Conservation (phyloP, 1,140 invertebrate genomes). For the Dendrolimus punctatus region DNA sequence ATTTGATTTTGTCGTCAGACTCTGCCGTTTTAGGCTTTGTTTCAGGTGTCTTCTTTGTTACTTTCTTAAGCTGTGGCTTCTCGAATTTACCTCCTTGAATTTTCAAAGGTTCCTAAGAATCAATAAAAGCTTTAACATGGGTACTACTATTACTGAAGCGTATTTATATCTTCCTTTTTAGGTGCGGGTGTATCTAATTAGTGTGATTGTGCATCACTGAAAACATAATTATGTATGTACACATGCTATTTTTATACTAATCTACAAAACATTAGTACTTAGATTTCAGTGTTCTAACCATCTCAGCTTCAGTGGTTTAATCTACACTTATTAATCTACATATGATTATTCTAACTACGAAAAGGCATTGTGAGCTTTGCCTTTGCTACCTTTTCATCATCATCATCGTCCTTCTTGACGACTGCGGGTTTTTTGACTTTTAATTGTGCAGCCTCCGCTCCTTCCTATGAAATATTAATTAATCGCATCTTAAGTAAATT, state of each 20-base stretch:
- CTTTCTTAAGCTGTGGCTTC: conserved; percentile 63
- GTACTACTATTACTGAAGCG: conserved; percentile 31
- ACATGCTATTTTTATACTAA: conserved; percentile 19
- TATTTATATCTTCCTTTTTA: conserved; percentile 13
- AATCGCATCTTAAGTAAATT: conserved; percentile 9
- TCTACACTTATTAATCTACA: conserved; percentile 2
- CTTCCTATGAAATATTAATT: conserved; percentile 41
- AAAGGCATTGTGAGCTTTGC: conserved; percentile 11
- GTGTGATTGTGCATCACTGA: conserved; percentile 35
- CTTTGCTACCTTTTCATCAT: conserved; percentile 47
- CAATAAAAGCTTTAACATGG: conserved; percentile 43
- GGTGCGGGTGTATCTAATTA: conserved; percentile 38
- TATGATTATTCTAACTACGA: conserved; percentile 13
- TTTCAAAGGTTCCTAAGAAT: conserved; percentile 56
- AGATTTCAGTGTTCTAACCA: conserved; percentile 14
- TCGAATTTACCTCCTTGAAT: conserved; percentile 65
- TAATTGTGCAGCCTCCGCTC: conserved; percentile 53
- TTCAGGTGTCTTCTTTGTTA: conserved; percentile 50
- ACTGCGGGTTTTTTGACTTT: conserved; percentile 66
- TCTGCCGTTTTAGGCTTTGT: conserved; percentile 46
- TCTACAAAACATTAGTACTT: conserved; percentile 9
- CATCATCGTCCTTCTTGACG: conserved; percentile 47
- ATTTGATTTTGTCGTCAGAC: conserved; percentile 58
- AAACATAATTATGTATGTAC: conserved; percentile 25
- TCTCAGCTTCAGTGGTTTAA: conserved; percentile 15